Evolutionary conservation across 2,888 invertebrate genomes (phyloP), one percentile per base, ranked within the genome.

Genomic region (Hoplodrina ambigua): DNA sequence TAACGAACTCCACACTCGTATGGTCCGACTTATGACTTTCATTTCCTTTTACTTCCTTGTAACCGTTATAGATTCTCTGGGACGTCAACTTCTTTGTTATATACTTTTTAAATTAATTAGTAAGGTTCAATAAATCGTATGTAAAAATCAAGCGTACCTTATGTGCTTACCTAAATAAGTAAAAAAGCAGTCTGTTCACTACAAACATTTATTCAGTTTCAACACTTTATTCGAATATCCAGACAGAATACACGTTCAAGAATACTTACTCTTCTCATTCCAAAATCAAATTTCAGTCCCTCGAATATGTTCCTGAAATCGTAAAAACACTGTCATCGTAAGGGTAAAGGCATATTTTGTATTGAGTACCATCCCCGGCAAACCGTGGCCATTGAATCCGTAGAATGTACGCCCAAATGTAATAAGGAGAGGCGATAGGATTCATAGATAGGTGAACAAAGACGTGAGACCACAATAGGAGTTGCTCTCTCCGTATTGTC

Each of bases 11-110:
- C 80, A 83, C 82, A 84, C 84, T 83, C 76, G 79, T 86, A 86
- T 84, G 87, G 84, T 84, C 83, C 87, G 87, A 91, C 91, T 91
- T 92, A 93, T 89, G 87, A 83, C 88, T 91, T 93, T 92, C 92
- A 93, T 93, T 93, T 93, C 93, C 93, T 90, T 72, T 80, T 73
- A 81, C 78, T 68, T 80, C 74, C 73, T 76, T 76, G 77, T 66
- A 58, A 72, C 75, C 70, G 71, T 82, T 76, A 81, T 73, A 75
- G 73, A 67, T 62, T 54, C 30, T 46, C 33, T 19, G n/a, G 15
- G 30, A 52, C 15, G 8, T 19, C 67, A 19, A 52, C 56, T 52
- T 52, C 37, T 76, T 54, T 37, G 44, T 70, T 37, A 19, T 50
- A 10, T 50, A 50, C n/a, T 50, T 67, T 19, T 55, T 55, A 6